These are phyloP conservation scores for Aphis gossypii DNA, from an alignment of 1,140 invertebrate genomes.

Conservation along the genomic window DNA sequence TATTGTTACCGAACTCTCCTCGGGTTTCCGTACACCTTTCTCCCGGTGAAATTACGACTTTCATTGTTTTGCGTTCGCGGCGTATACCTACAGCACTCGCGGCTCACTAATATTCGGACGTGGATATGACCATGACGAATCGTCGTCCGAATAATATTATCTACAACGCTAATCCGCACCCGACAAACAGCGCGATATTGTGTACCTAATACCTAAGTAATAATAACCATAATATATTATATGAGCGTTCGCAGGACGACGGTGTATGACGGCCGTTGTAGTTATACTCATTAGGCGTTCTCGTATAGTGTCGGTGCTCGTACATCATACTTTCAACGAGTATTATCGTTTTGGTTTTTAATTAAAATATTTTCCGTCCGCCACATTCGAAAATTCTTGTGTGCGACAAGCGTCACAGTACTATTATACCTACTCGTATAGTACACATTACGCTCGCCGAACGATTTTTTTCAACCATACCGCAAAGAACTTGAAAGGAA, in stretches of 20 bases:
- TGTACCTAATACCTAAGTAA: neutral
- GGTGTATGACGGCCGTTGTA: neutral
- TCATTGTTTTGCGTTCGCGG: neutral
- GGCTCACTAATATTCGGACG: neutral
- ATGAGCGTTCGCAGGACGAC: too few relatives aligned
- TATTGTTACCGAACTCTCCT: neutral
- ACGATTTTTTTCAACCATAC: neutral
- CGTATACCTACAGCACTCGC: neutral
- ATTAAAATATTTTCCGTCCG: neutral
- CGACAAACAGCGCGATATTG: neutral
- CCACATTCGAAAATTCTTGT: neutral
- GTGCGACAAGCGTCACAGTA: neutral
- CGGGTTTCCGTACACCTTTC: slow-evolving; percentile 24
- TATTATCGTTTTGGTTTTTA: neutral
- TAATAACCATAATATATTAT: neutral
- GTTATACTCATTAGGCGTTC: neutral
- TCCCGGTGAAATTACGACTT: slow-evolving; percentile 36
- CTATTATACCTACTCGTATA: neutral
- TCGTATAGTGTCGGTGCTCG: neutral
- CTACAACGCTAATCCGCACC: neutral
- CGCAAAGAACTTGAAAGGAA: neutral
- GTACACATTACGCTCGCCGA: neutral
- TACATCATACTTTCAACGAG: neutral
- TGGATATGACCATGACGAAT: neutral
- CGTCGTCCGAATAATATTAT: neutral